Base-by-base conservation (phyloP, 2,113 vertebrate species). In the Protobothrops flavoviridis region DNA sequence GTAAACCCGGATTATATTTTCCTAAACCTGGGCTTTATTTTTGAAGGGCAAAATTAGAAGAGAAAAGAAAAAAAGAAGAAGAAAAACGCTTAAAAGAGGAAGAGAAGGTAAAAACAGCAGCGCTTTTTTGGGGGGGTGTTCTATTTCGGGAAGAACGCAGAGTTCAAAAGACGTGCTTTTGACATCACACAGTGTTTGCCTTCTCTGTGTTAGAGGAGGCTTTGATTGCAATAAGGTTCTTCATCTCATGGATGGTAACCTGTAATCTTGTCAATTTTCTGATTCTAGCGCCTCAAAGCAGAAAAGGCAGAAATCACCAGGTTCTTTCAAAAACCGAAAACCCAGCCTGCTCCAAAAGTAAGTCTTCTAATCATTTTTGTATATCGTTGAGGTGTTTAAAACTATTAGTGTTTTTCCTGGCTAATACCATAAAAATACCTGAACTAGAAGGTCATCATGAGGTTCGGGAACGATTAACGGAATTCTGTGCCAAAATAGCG, bases 51-150 rank as follows among this genome's bases (percentile, higher is more conserved):
- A 99, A 99, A 94, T 98, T 98, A 0, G 99, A 99, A 97, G 99
- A 99, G 93, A 99, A 99, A 95, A 98, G 99, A 8, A 99, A 99
- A 96, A 99, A 98, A 94, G 99, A 99, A 85, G 99, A 99, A 92
- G 99, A 99, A 95, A 99, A 99, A 97, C 98, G 99, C 96, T 97
- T 99, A 94, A 99, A 98, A 96, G 99, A 99, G 93, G 98, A 99
- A 59, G 99, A 99, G 93, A 99, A 99, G 97, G 99, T 99, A 96
- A 96, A 13, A 0, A 29, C 20, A 0, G 23, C 13, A 39, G 48
- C 12, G 0, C 23, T 17, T 64, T 43, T 10, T 39, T 43, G 4
- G 4, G 4, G 45, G 45, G 45, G 4, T 29, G 29, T 12, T 81
- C 50, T 39, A 8, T 20, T 15, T 10, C 11, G 56, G 29, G 10